Conservation (phyloP, 2,888 invertebrate genomes). For the Tachina grossa region DNA sequence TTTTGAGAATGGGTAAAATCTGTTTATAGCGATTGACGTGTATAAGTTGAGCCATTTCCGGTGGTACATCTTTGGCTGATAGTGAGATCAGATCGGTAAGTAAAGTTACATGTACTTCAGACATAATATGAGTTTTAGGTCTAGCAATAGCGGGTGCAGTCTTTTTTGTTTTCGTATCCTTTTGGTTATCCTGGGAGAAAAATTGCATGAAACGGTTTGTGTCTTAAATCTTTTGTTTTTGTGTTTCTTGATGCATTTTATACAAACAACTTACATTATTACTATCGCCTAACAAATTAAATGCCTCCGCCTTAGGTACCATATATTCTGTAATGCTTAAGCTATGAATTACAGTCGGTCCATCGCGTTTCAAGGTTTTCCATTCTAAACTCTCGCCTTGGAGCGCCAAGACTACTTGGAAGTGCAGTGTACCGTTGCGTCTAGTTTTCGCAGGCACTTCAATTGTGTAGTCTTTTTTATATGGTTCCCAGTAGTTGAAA, state of each 20-base stretch:
- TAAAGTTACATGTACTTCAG: constrained; percentile 88
- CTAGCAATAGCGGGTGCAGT: constrained; percentile 2
- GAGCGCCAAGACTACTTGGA: constrained; percentile 89
- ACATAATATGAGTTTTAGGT: constrained; percentile 88
- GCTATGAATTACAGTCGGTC: constrained; percentile 86
- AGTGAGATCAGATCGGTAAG: constrained; percentile 89
- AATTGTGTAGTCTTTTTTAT: constrained; percentile 84
- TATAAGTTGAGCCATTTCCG: constrained; percentile 86
- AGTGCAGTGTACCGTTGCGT: constrained; percentile 92
- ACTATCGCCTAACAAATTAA: constrained; percentile 87
- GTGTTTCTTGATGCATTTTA: not conserved
- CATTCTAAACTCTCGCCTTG: constrained; percentile 85
- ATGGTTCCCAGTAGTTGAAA: constrained; percentile 86
- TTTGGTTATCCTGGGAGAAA: constrained; percentile 50
- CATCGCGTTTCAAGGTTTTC: constrained; percentile 85
- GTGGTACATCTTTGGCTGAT: constrained; percentile 87
- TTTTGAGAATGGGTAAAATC: constrained; percentile 92
- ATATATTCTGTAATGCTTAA: constrained; percentile 89
- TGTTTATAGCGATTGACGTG: constrained; percentile 86
- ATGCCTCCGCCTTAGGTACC: constrained; percentile 89
- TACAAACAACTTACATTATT: constrained; percentile 70
- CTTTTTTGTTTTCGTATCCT: not conserved
- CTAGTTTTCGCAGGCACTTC: constrained; percentile 89
- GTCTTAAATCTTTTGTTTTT: constrained; percentile 57
- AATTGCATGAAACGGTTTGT: constrained; percentile 35